Evolutionary conservation across 2,113 vertebrate genomes (phyloP).

Genomic region (Burhinus bistriatus): DNA sequence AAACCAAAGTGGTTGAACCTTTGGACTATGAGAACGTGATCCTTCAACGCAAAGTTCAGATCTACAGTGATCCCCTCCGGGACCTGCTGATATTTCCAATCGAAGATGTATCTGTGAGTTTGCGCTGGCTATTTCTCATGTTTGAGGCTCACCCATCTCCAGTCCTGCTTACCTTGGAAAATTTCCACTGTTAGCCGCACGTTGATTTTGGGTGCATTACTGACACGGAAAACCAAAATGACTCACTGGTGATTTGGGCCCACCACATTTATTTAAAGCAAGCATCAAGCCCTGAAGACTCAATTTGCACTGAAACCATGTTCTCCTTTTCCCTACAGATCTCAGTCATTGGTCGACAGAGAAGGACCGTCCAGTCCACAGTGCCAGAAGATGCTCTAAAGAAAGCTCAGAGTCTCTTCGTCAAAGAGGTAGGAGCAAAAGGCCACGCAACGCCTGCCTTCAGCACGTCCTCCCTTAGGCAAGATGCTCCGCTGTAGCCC

Average conservation of each 20-base stretch:
- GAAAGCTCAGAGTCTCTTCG: constrained; percentile 91
- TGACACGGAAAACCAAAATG: background rate
- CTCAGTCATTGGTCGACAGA: constrained; percentile 83
- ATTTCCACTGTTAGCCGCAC: background rate
- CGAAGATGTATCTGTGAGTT: constrained; percentile 93
- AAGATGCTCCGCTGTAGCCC: background rate
- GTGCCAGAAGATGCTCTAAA: constrained; percentile 91
- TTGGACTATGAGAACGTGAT: constrained; percentile 96
- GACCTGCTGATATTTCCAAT: constrained; percentile 94
- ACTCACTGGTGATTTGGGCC: background rate
- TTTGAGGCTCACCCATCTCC: background rate
- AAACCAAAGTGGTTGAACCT: constrained; percentile 92
- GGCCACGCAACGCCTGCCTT: background rate
- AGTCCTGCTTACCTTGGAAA: background rate
- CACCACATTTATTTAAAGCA: background rate
- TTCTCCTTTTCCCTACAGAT: constrained; percentile 73
- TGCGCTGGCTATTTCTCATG: background rate
- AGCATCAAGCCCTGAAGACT: background rate
- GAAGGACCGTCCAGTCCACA: constrained; percentile 84
- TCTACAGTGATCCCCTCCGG: constrained; percentile 94
- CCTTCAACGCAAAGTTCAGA: constrained; percentile 92
- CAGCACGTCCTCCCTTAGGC: background rate
- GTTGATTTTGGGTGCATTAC: background rate
- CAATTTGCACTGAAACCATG: background rate
- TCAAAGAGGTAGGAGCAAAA: constrained; percentile 86